Conservation (phyloP, 1,140 invertebrate species). For the Diuraphis noxia region DNA sequence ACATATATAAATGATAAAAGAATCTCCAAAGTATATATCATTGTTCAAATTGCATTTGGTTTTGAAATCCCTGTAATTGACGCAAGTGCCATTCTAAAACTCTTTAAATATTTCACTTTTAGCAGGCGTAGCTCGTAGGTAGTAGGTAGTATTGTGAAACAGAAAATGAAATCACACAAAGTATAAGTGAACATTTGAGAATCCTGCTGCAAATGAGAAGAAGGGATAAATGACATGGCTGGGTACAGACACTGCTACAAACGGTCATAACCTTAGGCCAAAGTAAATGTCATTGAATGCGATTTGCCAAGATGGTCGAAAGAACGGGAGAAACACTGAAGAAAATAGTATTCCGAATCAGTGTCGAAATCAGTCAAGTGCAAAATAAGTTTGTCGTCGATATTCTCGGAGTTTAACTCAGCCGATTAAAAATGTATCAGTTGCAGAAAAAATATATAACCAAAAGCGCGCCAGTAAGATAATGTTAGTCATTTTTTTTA, state of each 20-base stretch:
- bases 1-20: neutral
- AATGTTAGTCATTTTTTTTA: conserved; percentile 5
- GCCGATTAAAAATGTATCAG: conserved; percentile 35
- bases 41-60: neutral
- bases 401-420: neutral
- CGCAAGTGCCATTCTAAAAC: neutral
- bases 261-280: neutral
- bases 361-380: neutral
- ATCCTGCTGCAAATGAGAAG: neutral
- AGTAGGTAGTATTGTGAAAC: neutral
- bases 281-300: neutral
- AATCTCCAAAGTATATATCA: neutral
- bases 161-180: neutral
- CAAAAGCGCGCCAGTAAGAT: neutral
- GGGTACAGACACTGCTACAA: neutral
- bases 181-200: neutral
- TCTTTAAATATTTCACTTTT: neutral
- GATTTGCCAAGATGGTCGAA: neutral
- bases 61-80: neutral
- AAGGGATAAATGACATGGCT: neutral
- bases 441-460: neutral
- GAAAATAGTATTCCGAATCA: neutral
- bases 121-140: no score
- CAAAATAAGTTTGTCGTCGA: conserved; percentile 28
- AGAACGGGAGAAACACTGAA: neutral